phyloP scores from a whole-genome alignment of 2,888 invertebrate genomes.

The Acheta domesticus region DNA sequence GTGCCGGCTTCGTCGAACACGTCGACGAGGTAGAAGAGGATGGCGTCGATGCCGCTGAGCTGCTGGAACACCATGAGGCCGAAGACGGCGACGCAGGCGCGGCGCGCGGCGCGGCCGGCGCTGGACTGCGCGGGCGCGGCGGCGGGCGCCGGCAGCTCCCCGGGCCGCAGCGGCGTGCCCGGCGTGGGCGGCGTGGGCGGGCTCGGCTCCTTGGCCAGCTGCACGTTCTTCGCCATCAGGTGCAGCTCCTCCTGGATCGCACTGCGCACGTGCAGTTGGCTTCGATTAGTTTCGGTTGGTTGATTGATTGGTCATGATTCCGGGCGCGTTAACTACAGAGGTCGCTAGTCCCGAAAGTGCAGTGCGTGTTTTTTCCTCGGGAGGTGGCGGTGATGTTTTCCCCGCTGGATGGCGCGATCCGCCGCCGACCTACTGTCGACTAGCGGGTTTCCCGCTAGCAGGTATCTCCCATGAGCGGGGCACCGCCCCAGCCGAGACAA shows the following conservation, averaged over 20 bases:
- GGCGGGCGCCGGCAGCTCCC: not conserved
- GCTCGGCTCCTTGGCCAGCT: not conserved
- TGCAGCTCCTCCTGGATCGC: not conserved
- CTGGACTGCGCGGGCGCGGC: not conserved
- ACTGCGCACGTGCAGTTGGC: not conserved
- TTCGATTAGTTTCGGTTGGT: no score
- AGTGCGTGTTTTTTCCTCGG: no score
- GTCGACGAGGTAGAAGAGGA: slow-evolving; percentile 21
- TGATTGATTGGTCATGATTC: no score
- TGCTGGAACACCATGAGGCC: slow-evolving; percentile 22
- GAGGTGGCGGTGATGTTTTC: no score
- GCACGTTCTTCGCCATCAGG: no score
- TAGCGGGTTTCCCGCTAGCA: no score
- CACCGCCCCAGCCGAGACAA: no score
- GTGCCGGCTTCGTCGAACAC: not conserved
- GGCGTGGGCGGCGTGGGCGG: not conserved
- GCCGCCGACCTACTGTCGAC: no score
- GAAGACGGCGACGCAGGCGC: slow-evolving; percentile 22
- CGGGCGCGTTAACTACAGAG: no score
- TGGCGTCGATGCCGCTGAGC: slow-evolving; percentile 22
- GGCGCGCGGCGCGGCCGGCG: not conserved
- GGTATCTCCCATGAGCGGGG: no score
- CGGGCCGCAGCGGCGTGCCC: not conserved
- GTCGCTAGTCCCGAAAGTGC: no score
- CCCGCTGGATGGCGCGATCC: no score